Evolutionary conservation across 2,113 vertebrate species (phyloP), one percentile per base, ranked within the genome.

Genomic region (Himantopus leucocephalus): DNA sequence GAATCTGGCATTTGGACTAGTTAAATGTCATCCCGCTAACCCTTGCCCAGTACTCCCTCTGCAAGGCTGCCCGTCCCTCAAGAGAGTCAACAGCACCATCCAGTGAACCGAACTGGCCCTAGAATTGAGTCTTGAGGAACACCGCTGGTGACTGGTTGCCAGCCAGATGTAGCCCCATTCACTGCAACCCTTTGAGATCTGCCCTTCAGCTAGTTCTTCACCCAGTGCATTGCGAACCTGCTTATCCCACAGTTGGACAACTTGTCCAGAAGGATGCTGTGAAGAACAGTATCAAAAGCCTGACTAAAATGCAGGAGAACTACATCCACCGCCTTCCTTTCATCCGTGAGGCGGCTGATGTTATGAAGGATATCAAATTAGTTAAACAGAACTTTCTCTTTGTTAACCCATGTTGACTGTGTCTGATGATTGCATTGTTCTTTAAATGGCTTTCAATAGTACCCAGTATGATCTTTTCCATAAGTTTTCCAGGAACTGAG

Each of bases 141-240:
- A 10, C 19, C 3, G 0, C 32, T 59, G 21, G 14, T 27, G 32
- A 14, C 5, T 3, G 12, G 10, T 32, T 50, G 13, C 6, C 55
- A 60, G 7, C 41, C 26, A 60, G 14, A 21, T 58, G 13, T 48
- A 29, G 47, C 39, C 22, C 10, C 8, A 9, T 56, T 87, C 22
- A 15, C 22, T 63, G 23, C 37, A 58, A 18, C 18, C 5, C 9
- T 52, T 55, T 52, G 50, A 64, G 19, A 13, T 34, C 43, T 58
- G 32, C 68, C 14, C 5, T 55, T 80, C 30, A 64, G 35, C 5
- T 24, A 21, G 8, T 39, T 35, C 50, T 79, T 86, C 39, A 35
- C 39, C 17, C 35, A 52, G 30, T 1, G 1, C 4, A 19, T 7
- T 1, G 1, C 34, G 21, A 48, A 23, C 47, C 37, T 17, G 12